These are phyloP conservation scores for Oreotrochilus melanogaster DNA, from an alignment of 2,113 vertebrate species.

Conservation along the genomic window DNA sequence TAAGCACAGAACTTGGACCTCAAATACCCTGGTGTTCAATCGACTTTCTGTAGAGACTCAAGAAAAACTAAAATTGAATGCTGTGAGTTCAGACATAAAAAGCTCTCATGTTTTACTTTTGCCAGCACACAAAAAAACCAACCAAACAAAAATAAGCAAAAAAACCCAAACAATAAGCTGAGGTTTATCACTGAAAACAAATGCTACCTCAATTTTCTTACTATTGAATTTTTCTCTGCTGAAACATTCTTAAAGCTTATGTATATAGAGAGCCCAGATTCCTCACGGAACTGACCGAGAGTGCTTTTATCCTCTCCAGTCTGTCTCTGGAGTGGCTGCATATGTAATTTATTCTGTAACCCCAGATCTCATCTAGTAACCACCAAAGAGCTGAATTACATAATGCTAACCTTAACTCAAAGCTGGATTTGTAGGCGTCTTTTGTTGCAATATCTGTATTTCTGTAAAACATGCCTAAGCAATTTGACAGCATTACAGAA, in stretches of 20 bases:
- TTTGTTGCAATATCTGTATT: not conserved
- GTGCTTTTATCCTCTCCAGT: not conserved
- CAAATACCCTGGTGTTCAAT: not conserved
- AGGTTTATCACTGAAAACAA: not conserved
- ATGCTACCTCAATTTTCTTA: not conserved
- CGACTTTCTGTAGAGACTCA: not conserved
- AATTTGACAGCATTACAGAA: not conserved
- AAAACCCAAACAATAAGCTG: not conserved
- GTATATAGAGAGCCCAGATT: not conserved
- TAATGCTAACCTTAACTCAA: not conserved
- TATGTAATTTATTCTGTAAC: not conserved
- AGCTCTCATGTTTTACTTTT: not conserved
- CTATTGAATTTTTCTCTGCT: not conserved
- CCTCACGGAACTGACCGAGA: not conserved
- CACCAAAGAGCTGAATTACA: not conserved
- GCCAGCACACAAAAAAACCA: not conserved
- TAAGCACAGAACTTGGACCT: not conserved
- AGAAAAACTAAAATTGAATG: not conserved
- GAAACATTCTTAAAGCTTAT: not conserved
- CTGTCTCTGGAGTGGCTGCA: not conserved
- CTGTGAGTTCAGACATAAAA: not conserved
- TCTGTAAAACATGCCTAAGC: not conserved
- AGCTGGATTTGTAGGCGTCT: not conserved
- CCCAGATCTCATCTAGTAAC: not conserved
- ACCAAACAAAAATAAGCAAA: too few relatives aligned